Evolutionary conservation across 2,113 vertebrate species (phyloP).

Genomic region (Nicator chloris): DNA sequence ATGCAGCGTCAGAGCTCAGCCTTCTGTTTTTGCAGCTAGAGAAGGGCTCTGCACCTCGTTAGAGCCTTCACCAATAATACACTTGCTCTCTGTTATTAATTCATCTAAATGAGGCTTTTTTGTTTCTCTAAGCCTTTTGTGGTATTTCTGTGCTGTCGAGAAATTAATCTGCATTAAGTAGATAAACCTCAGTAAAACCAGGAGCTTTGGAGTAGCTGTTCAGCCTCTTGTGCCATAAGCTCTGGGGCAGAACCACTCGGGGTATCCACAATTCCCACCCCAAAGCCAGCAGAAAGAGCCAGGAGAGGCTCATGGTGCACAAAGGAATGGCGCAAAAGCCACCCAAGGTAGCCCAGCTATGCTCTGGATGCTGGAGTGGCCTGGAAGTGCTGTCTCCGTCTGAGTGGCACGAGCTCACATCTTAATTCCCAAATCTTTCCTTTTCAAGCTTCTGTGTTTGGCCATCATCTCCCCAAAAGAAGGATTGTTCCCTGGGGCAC

Average conservation of each 20-base stretch:
- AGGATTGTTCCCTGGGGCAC: not conserved
- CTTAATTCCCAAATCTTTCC: not conserved
- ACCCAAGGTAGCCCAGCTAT: not conserved
- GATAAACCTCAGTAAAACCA: not conserved
- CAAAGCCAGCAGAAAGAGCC: not conserved
- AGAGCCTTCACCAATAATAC: not conserved
- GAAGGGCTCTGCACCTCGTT: not conserved
- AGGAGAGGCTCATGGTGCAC: not conserved
- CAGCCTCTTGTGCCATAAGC: fast-evolving
- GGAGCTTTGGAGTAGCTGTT: not conserved
- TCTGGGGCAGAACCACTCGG: not conserved
- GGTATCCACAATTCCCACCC: not conserved
- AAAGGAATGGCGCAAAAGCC: not conserved
- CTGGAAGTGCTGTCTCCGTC: not conserved
- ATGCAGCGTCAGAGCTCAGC: not conserved
- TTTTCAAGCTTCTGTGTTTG: not conserved
- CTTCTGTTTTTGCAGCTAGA: not conserved
- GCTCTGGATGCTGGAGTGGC: not conserved
- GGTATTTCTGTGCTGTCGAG: not conserved
- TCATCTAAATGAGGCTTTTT: slow-evolving; percentile 6
- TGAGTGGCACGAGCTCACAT: not conserved
- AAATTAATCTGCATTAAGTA: not conserved
- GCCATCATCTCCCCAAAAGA: not conserved
- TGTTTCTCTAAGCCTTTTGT: slow-evolving; percentile 13
- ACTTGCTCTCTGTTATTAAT: not conserved